Conservation (phyloP, 2,888 invertebrate species). For the Dicyrtomina minuta region DNA sequence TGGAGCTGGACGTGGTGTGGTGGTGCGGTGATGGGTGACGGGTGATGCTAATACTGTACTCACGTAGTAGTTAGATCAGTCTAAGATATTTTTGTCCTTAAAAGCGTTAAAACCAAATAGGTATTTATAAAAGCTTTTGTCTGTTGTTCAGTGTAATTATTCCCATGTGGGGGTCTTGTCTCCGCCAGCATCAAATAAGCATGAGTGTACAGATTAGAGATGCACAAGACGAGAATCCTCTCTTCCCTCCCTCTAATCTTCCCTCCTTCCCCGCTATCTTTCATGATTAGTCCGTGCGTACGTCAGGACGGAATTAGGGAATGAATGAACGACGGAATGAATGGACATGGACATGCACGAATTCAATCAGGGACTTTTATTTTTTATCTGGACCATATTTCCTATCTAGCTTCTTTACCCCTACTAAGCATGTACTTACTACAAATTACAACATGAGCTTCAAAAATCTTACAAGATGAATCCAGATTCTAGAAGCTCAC, state of each 20-base stretch:
- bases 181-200: no score
- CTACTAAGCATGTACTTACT: not conserved
- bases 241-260: not conserved
- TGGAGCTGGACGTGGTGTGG: no score
- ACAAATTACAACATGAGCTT: no score
- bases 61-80: no score
- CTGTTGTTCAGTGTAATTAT: conserved; percentile 22
- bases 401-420: not conserved
- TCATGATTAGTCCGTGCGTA: conserved; percentile 28
- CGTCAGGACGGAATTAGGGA: conserved; percentile 14
- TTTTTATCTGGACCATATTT: no score
- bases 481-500: no score
- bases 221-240: no score
- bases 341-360: conserved; percentile 24
- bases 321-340: conserved; percentile 16
- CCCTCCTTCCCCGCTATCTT: conserved; percentile 11
- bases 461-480: no score
- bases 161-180: conserved; percentile 16
- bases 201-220: no score
- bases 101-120: conserved; percentile 12
- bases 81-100: not conserved
- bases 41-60: no score
- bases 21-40: no score
- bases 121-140: conserved; percentile 29
- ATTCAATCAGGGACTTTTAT: conserved; percentile 17